phyloP scores from a whole-genome alignment of 2,113 vertebrate genomes.

The Amphiprion percula region DNA sequence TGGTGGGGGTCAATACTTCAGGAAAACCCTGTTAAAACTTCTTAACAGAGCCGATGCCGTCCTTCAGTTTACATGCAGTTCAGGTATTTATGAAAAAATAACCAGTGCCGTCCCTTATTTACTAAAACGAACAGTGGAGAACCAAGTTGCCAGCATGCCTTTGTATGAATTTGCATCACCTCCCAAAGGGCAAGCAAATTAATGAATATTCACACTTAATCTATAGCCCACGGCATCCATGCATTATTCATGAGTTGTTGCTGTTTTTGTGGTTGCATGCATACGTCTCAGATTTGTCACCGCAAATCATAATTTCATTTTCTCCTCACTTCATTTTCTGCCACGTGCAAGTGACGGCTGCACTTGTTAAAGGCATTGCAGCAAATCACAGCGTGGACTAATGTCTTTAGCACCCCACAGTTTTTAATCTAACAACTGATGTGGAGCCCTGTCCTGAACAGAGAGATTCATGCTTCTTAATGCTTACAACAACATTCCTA shows the following conservation, averaged over 20 bases:
- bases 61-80: conserved; percentile 50
- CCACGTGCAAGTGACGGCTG: conserved; percentile 57
- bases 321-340: conserved; percentile 63
- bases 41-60: conserved; percentile 63
- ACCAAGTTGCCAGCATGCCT: conserved; percentile 71
- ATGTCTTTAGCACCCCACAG: conserved; percentile 57
- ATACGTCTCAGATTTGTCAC: conserved; percentile 77
- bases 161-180: conserved; percentile 84
- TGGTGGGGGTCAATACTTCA: conserved; percentile 69
- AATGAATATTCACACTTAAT: conserved; percentile 89
- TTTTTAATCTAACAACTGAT: conserved; percentile 68
- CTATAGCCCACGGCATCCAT: conserved; percentile 83
- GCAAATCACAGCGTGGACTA: conserved; percentile 57
- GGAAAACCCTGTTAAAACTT: conserved; percentile 79
- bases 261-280: conserved; percentile 69
- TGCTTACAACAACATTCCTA: conserved; percentile 48
- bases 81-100: conserved; percentile 46
- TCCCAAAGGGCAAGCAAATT: conserved; percentile 85
- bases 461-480: conserved; percentile 48
- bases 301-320: conserved; percentile 80
- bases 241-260: conserved; percentile 84
- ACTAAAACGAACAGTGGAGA: conserved; percentile 64
- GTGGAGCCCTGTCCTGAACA: conserved; percentile 28
- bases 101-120: conserved; percentile 66
- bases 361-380: conserved; percentile 57